phyloP scores from a whole-genome alignment of 30 jellyfish, hydroid and myxozoan genomes.

The Pseudorhiza aurosa region DNA sequence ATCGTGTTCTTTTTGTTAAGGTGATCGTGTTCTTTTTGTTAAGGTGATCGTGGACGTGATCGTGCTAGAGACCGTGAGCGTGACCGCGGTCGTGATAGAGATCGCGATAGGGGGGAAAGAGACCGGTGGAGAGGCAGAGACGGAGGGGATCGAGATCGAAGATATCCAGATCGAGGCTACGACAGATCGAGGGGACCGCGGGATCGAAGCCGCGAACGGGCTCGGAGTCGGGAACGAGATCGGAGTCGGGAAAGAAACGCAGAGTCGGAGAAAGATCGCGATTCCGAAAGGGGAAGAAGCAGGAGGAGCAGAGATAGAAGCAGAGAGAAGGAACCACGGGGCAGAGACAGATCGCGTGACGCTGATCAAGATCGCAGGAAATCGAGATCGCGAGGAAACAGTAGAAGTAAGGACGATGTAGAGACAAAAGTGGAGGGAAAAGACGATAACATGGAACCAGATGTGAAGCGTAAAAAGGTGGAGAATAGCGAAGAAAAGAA shows the following conservation, averaged over 20 bases:
- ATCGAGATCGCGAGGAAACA: constrained; percentile 2
- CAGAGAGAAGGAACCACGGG: neutral
- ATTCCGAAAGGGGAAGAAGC: constrained; percentile 38
- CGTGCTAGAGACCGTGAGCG: constrained; percentile 41
- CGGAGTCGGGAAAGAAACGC: constrained; percentile 55
- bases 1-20: no score
- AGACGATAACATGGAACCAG: constrained; percentile 32
- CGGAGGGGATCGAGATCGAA: constrained; percentile 32
- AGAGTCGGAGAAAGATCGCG: constrained; percentile 41
- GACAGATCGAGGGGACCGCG: constrained; percentile 12
- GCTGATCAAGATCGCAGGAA: neutral
- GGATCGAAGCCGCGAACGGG: constrained; percentile 49
- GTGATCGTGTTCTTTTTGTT: constrained; percentile 36
- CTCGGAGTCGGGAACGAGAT: constrained; percentile 45
- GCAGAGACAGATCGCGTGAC: constrained; percentile 10
- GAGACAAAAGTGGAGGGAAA: neutral
- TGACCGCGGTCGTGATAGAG: constrained; percentile 27
- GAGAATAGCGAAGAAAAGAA: constrained; percentile 16
- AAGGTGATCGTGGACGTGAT: constrained; percentile 41
- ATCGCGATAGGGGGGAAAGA: constrained; percentile 34
- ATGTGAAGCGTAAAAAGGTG: constrained; percentile 15
- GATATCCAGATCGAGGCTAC: constrained; percentile 7
- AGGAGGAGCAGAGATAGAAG: constrained; percentile 12
- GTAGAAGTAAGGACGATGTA: neutral
- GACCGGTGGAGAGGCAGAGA: constrained; percentile 59